Conservation (phyloP, 2,888 invertebrate species). For the Exocentrus adspersus region DNA sequence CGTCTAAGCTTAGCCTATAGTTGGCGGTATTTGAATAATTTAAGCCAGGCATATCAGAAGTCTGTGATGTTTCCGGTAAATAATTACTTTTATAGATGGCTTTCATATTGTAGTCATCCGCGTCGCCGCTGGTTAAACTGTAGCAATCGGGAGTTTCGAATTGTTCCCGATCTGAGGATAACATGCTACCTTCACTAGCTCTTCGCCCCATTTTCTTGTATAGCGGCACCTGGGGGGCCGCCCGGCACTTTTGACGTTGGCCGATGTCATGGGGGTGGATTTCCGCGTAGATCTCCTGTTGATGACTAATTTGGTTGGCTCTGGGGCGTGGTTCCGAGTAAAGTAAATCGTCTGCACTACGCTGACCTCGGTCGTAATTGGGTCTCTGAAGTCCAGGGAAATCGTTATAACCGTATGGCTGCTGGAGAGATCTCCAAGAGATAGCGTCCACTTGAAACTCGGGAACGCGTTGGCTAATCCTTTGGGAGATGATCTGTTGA, state of each 20-base stretch:
- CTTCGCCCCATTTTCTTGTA: conserved; percentile 64
- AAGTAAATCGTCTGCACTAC: conserved; percentile 49
- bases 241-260: conserved; percentile 57
- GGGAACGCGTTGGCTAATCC: conserved; percentile 44
- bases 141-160: conserved; percentile 35
- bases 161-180: conserved; percentile 50
- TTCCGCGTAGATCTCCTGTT: conserved; percentile 51
- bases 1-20: conserved; percentile 64
- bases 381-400: conserved; percentile 53
- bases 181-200: conserved; percentile 66
- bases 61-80: conserved; percentile 33
- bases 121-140: conserved; percentile 30
- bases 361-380: conserved; percentile 44
- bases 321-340: conserved; percentile 32
- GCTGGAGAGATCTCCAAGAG: conserved; percentile 62
- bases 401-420: conserved; percentile 54
- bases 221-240: conserved; percentile 62
- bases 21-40: conserved; percentile 57
- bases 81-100: conserved; percentile 48
- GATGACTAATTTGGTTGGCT: conserved; percentile 22
- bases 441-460: conserved; percentile 62
- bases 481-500: conserved; percentile 51
- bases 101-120: conserved; percentile 45
- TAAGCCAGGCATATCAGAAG: conserved; percentile 30
- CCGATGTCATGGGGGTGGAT: conserved; percentile 56